Evolutionary conservation across 2,113 vertebrate species (phyloP), one percentile per base, ranked within the genome.

Genomic region (Cepphus grylle): DNA sequence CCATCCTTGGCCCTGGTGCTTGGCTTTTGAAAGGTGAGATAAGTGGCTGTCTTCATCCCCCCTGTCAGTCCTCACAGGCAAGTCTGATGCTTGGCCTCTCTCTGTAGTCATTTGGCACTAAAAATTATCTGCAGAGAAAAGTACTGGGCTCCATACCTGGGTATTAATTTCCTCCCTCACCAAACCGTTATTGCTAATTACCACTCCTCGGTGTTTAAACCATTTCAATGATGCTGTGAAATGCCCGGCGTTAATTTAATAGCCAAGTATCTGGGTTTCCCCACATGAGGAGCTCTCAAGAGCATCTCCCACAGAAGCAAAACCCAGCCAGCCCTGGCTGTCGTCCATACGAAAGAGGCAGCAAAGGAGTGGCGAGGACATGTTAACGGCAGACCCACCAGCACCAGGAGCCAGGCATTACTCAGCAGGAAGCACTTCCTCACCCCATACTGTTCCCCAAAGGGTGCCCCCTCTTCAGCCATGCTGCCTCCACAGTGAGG

Each of bases 81-180:
- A 91, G 59, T 65, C 85, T 88, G 92, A 85, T 0, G 7, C 79
- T 93, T 88, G 76, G 82, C 90, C 85, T 95, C 72, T 93, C 85
- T 94, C 90, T 88, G 50, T 96, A 90, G 95, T 94, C 67, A 86
- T 81, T 81, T 97, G 92, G 92, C 90, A 92, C 79, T 90, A 81
- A 93, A 94, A 94, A 96, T 90, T 96, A 83, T 94, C 90, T 81
- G 90, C 95, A 88, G 96, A 92, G 93, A 90, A 93, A 93, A 96
- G 79, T 73, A 59, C 56, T 80, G 85, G 89, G 86, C 89, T 96
- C 89, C 81, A 61, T 90, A 96, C 90, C 88, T 94, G 59, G 76
- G 42, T 86, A 82, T 96, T 96, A 95, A 97, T 96, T 93, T 96
- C 90, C 72, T 96, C 72, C 79, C 55, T 94, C 50, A 80, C 92